A percentile compares a stretch with the other conserved stretches of the same genome.
Evolutionary conservation across 2,113 vertebrate species (phyloP).

Genomic region (Alethe diademata): DNA sequence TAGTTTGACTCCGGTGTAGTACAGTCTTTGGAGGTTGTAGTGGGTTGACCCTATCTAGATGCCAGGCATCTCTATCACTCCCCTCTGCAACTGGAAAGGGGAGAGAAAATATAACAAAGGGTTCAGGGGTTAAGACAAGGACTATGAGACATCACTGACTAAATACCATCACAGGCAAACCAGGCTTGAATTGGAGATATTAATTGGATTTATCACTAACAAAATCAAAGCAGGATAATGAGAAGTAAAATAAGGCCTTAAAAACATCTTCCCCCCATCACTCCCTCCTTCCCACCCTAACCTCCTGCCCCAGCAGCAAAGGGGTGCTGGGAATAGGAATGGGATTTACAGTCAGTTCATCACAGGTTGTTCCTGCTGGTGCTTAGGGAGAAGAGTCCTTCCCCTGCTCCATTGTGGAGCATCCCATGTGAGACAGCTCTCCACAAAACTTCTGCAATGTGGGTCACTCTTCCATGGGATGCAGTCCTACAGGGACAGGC

Average conservation of each 20-base stretch:
- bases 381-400: background rate
- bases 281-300: background rate
- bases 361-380: background rate
- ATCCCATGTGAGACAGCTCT: background rate
- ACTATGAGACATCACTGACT: background rate
- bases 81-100: background rate
- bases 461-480: background rate
- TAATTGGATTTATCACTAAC: background rate
- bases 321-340: too few species aligned
- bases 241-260: background rate
- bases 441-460: background rate
- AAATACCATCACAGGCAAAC: background rate
- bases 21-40: background rate
- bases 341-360: background rate
- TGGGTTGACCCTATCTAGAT: background rate
- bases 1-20: background rate
- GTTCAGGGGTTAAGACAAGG: background rate
- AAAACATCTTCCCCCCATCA: background rate
- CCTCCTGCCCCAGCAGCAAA: background rate
- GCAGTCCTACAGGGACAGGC: background rate
- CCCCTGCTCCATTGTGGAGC: fast-evolving
- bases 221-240: background rate
- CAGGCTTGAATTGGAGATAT: background rate
- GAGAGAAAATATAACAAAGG: background rate
- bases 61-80: background rate